Conservation (phyloP, 2,888 invertebrate species). For the Dicycla oo region DNA sequence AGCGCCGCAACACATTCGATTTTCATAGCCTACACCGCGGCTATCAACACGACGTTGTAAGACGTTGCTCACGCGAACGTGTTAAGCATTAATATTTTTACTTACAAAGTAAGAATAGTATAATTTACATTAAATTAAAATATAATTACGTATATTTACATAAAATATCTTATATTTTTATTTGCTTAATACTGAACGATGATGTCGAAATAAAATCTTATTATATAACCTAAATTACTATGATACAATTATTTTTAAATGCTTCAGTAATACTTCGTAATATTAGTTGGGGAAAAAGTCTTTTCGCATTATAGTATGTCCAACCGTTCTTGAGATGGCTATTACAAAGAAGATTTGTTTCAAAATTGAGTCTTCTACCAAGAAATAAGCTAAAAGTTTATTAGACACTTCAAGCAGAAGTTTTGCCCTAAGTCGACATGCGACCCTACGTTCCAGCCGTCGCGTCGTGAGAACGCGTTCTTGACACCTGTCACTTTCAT, state of each 20-base stretch:
- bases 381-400: not conserved
- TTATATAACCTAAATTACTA: not conserved
- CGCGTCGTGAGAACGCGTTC: too few relatives aligned
- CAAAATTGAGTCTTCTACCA: not conserved
- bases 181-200: not conserved
- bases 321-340: too few relatives aligned
- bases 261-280: not conserved
- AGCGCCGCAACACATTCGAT: too few relatives aligned
- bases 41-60: too few relatives aligned
- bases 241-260: not conserved
- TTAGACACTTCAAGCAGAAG: not conserved
- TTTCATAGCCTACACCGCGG: too few relatives aligned
- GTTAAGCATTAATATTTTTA: not conserved
- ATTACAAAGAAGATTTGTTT: not conserved
- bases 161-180: not conserved
- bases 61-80: too few relatives aligned
- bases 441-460: too few relatives aligned
- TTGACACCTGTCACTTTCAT: too few relatives aligned
- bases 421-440: not conserved
- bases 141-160: slow-evolving; percentile 15
- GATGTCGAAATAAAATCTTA: not conserved
- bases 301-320: too few relatives aligned
- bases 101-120: not conserved
- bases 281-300: too few relatives aligned
- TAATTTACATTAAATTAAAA: not conserved